These are phyloP conservation scores for Malurus melanocephalus DNA, from an alignment of 2,113 vertebrate species.

Conservation along the genomic window DNA sequence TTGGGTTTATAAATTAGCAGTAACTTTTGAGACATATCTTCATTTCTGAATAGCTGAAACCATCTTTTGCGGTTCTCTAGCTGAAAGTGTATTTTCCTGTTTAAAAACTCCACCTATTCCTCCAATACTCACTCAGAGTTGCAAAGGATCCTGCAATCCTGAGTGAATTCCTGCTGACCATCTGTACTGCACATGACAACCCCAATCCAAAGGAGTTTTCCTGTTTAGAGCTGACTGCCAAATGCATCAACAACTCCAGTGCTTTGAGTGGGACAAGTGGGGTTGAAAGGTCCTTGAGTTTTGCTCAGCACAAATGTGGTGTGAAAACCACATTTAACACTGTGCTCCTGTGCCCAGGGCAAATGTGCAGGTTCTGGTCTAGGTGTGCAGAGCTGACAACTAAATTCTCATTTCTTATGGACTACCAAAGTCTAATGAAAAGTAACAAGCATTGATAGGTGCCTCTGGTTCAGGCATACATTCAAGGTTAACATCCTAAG, in stretches of 20 bases:
- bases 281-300: background rate
- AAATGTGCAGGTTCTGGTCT: background rate
- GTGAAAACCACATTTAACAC: background rate
- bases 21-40: background rate
- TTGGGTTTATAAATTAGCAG: background rate
- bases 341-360: background rate
- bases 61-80: background rate
- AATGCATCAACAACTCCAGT: background rate
- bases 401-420: background rate
- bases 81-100: background rate
- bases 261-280: background rate
- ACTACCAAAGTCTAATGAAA: background rate
- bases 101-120: slow-evolving; percentile 1
- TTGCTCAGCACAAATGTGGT: background rate
- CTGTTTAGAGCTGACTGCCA: background rate
- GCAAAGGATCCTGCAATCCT: background rate
- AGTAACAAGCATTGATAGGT: background rate
- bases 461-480: background rate
- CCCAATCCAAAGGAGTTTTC: background rate
- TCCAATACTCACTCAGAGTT: background rate
- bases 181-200: background rate
- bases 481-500: background rate
- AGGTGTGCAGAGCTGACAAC: background rate
- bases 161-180: background rate
- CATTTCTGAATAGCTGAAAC: background rate